Evolutionary conservation across 2,113 vertebrate genomes (phyloP).

Genomic region (Ranitomeya imitator): DNA sequence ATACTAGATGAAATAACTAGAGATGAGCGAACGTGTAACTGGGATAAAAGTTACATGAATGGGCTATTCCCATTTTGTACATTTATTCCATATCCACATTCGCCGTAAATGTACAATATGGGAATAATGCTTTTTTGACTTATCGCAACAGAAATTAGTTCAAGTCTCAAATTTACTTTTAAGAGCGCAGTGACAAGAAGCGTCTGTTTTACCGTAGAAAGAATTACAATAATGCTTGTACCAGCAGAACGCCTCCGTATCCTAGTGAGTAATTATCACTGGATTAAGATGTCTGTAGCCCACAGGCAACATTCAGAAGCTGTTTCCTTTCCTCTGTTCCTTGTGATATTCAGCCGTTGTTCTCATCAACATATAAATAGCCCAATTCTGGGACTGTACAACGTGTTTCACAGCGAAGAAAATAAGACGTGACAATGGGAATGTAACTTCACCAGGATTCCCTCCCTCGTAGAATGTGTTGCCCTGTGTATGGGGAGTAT

Average conservation of each 20-base stretch:
- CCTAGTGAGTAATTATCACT: slow-evolving; percentile 33
- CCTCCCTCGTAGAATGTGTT: neutral
- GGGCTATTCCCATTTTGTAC: no score
- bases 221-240: slow-evolving; percentile 27
- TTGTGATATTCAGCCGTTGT: neutral
- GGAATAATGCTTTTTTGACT: neutral
- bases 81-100: no score
- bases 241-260: neutral
- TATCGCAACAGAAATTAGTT: neutral
- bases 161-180: neutral
- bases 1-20: neutral
- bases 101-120: no score
- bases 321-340: neutral
- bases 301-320: slow-evolving; percentile 18
- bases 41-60: neutral
- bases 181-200: neutral
- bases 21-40: no score
- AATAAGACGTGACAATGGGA: neutral
- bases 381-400: neutral
- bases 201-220: slow-evolving; percentile 19
- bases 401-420: neutral
- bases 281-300: slow-evolving; percentile 34
- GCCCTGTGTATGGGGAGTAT: no score
- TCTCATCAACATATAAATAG: slow-evolving; percentile 47
- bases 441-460: neutral